A percentile compares a stretch with the other conserved stretches of the same genome.
Conservation (phyloP, 2,888 invertebrate genomes). For the Pinctada fucata region DNA sequence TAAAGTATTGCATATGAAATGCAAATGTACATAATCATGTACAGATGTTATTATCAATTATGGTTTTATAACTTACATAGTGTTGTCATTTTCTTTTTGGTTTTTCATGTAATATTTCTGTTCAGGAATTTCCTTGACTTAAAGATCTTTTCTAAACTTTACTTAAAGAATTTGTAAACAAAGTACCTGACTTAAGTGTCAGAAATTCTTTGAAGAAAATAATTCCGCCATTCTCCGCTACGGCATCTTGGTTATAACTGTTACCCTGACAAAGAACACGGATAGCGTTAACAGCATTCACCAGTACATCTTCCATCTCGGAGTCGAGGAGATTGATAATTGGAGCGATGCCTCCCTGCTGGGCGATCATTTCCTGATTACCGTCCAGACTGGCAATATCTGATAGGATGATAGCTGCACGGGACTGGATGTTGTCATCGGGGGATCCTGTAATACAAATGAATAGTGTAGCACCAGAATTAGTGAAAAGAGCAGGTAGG, state of each 20-base stretch:
- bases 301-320: constrained; percentile 75
- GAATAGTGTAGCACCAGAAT: too few relatives aligned
- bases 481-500: too few relatives aligned
- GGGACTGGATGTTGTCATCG: constrained; percentile 75
- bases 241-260: constrained; percentile 70
- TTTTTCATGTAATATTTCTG: too few relatives aligned
- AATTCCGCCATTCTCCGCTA: constrained; percentile 70
- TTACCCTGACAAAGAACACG: constrained; percentile 73
- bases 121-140: too few relatives aligned
- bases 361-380: constrained; percentile 69
- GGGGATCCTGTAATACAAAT: constrained; percentile 49
- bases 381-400: constrained; percentile 74
- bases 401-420: constrained; percentile 74
- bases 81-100: too few relatives aligned
- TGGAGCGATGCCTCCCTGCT: constrained; percentile 70
- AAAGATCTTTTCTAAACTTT: too few relatives aligned
- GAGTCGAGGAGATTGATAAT: constrained; percentile 73
- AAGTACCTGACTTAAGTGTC: constrained; percentile 70
- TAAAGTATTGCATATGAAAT: too few relatives aligned
- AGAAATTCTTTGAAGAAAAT: constrained; percentile 75
- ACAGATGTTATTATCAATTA: too few relatives aligned
- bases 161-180: too few relatives aligned
- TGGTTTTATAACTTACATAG: too few relatives aligned
- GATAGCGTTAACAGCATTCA: constrained; percentile 76
- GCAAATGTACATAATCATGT: too few relatives aligned